Conservation (phyloP, 2,797 vertebrate genomes). For the Poeciliopsis infans region DNA sequence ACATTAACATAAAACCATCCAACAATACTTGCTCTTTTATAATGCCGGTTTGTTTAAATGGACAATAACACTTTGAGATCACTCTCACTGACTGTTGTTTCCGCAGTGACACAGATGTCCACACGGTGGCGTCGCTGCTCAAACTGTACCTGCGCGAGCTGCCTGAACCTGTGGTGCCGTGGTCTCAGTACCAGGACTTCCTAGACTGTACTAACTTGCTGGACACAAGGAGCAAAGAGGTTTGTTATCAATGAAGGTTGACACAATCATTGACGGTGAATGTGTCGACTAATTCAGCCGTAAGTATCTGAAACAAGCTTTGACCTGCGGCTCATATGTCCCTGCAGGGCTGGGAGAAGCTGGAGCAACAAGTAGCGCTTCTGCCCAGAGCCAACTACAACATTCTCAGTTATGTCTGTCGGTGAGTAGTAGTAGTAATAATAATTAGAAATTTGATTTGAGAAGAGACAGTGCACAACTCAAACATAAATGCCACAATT, state of each 20-base stretch:
- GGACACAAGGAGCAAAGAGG: conserved; percentile 79
- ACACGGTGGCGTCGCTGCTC: conserved; percentile 95
- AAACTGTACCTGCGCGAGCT: conserved; percentile 97
- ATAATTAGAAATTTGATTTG: too few species aligned
- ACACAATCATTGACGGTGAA: background rate
- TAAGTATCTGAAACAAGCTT: background rate
- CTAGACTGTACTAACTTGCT: conserved; percentile 85
- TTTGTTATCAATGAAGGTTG: conserved; percentile 36
- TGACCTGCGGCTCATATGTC: conserved; percentile 16
- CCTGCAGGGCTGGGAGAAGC: conserved; percentile 83
- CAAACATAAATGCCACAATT: too few species aligned
- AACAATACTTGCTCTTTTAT: background rate
- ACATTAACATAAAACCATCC: background rate
- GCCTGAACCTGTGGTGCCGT: conserved; percentile 92
- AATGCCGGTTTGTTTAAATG: background rate
- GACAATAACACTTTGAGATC: background rate
- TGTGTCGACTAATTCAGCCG: background rate
- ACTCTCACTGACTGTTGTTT: background rate
- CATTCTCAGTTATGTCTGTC: conserved; percentile 93
- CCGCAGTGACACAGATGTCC: conserved; percentile 94
- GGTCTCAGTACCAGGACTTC: conserved; percentile 93
- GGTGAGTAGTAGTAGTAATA: conserved; percentile 74
- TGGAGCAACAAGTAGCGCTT: conserved; percentile 87
- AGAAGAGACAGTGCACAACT: too few species aligned
- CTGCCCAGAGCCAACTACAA: conserved; percentile 92